Percentiles rank a stretch among this genome's conserved stretches.
phyloP scores from a whole-genome alignment of 2,797 vertebrate species.

The Chelonia mydas region DNA sequence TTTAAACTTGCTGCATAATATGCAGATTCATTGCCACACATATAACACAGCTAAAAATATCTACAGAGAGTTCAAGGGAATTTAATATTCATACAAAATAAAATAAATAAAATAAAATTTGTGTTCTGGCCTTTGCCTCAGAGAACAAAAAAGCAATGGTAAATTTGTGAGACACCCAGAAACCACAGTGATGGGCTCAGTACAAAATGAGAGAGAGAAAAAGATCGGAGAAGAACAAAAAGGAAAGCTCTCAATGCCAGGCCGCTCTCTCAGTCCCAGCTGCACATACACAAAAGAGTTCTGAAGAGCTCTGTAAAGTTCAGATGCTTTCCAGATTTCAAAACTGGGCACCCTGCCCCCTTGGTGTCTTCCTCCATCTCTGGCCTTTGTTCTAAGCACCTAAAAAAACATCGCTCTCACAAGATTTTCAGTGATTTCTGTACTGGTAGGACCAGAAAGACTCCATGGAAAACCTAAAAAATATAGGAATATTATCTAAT shows the following conservation, averaged over 20 bases:
- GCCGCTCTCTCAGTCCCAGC: neutral
- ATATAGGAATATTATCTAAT: neutral
- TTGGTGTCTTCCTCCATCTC: neutral
- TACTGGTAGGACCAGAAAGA: neutral
- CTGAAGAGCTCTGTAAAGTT: neutral
- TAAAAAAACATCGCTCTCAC: neutral
- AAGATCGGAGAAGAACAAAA: neutral
- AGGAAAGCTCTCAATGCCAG: neutral
- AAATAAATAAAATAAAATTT: neutral
- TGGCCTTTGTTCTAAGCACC: accelerated
- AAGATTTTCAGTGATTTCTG: neutral
- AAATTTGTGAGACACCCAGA: neutral
- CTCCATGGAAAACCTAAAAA: neutral
- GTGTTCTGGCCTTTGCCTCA: neutral
- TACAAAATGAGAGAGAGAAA: neutral
- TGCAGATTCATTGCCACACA: constrained; percentile 52
- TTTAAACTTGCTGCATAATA: constrained; percentile 68
- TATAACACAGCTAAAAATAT: constrained; percentile 51
- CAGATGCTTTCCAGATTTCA: neutral
- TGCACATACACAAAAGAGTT: neutral
- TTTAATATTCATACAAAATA: neutral
- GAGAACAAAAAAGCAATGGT: neutral
- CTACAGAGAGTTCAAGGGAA: constrained; percentile 32
- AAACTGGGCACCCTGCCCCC: neutral
- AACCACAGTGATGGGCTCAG: neutral